Conservation (phyloP, 1,140 invertebrate genomes). For the Macrosteles quadrilineatus region DNA sequence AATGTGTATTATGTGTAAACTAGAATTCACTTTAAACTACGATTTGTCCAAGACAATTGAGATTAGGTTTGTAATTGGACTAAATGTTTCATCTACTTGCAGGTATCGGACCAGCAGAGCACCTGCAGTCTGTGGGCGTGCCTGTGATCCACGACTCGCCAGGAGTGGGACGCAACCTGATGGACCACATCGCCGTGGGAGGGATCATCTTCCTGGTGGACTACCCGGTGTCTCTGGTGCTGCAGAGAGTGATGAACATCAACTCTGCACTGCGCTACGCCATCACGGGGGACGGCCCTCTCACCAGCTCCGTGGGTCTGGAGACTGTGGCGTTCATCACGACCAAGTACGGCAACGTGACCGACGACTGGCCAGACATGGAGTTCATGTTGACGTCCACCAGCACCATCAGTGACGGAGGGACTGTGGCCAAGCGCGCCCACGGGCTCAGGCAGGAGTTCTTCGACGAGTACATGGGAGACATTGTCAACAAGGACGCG, state of each 20-base stretch:
- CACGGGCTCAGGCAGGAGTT: conserved; percentile 79
- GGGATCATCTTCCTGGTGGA: conserved; percentile 80
- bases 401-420: conserved; percentile 76
- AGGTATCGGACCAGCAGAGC: conserved; percentile 71
- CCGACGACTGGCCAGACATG: conserved; percentile 87
- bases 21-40: too few species aligned
- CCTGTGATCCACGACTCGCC: conserved; percentile 59
- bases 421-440: conserved; percentile 64
- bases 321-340: conserved; percentile 84
- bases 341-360: conserved; percentile 81
- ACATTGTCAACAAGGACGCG: conserved; percentile 70
- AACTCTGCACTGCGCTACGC: conserved; percentile 76
- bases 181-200: conserved; percentile 80
- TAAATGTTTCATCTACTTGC: too few species aligned
- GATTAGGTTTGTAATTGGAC: too few species aligned
- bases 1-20: too few species aligned
- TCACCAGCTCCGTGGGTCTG: conserved; percentile 79
- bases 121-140: conserved; percentile 56
- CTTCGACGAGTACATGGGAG: conserved; percentile 69
- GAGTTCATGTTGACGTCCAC: conserved; percentile 87
- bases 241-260: conserved; percentile 73
- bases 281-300: conserved; percentile 73
- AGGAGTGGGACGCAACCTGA: conserved; percentile 79
- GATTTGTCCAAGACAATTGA: too few species aligned
- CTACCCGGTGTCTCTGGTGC: conserved; percentile 72